Base-by-base conservation (phyloP, 1,140 invertebrate genomes). In the Hylyphantes graminicola region DNA sequence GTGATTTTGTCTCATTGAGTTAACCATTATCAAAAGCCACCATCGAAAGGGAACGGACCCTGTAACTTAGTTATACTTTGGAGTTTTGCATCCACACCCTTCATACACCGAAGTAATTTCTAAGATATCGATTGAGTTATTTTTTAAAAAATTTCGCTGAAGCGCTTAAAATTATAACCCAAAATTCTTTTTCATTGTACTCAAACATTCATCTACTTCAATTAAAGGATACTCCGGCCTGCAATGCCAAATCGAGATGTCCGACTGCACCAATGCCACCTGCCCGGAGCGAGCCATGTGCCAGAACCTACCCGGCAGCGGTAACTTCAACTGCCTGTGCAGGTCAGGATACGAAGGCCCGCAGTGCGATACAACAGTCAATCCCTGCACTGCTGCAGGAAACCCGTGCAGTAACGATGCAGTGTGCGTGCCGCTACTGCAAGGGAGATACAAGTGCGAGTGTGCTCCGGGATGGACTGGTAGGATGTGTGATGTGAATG, bases 211-310 rank as follows among this genome's bases (percentile, higher is more conserved):
- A 35, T 35, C 35, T 35, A 1, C 5, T 35, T 35, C 35, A 9
- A 17, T 70, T 85, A 59, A 17, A 59, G 96, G 96, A 59, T 98
- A 97, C 88, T 93, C 94, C 19, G 97, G 97, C 51, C 93, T 97
- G 50, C 97, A 98, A 87, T 98, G 97, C 88, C 96, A 98, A 91
- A 96, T 96, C 88, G 96, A 98, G 89, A 93, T 93, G 87, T 94
- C 95, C 0, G 96, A 98, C 87, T 98, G 97, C 88, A 91, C 91
- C 81, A 95, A 95, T 87, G 94, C 95, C 86, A 96, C 95, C 0
- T 98, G 97, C 87, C 97, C 97, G 0, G 96, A 96, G 88, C 91
- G 96, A 87, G 96, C 97, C 5, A 98, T 98, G 96, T 98, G 97
- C 89, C 98, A 98, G 90, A 96, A 98, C 89, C 94, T 97, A 89